A percentile compares a stretch with the other conserved stretches of the same genome.
Conservation (phyloP, 2,888 invertebrate genomes). For the Lepidochrysops patricia region DNA sequence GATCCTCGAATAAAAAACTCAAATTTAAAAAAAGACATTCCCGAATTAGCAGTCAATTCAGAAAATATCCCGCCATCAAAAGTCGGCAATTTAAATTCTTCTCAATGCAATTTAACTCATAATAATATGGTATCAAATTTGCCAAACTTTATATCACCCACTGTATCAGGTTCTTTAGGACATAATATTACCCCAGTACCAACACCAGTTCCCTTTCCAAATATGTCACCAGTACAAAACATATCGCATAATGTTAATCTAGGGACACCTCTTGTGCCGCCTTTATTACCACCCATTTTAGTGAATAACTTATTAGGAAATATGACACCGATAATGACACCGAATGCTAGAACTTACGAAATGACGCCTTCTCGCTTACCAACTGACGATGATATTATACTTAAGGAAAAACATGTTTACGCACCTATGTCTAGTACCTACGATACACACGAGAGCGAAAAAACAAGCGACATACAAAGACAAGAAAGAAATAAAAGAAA, state of each 20-base stretch:
- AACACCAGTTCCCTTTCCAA: neutral
- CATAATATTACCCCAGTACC: neutral
- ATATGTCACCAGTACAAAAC: neutral
- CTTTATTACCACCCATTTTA: neutral
- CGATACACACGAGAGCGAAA: constrained; percentile 37
- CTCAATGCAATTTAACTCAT: neutral
- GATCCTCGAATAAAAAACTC: constrained; percentile 49
- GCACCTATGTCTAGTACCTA: constrained; percentile 38
- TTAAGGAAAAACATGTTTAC: constrained; percentile 48
- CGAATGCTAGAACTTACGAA: constrained; percentile 25
- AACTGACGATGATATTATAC: constrained; percentile 40
- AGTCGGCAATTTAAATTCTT: constrained; percentile 13
- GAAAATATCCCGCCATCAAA: constrained; percentile 31
- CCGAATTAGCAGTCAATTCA: constrained; percentile 29
- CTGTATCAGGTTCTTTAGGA: neutral
- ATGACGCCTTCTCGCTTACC: constrained; percentile 38
- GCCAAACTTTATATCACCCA: neutral
- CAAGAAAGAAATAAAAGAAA: constrained; percentile 16
- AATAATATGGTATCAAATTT: neutral
- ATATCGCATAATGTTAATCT: neutral
- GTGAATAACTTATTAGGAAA: constrained; percentile 13
- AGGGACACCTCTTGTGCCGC: neutral
- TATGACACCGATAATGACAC: constrained; percentile 22
- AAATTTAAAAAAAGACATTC: constrained; percentile 29
- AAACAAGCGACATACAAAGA: constrained; percentile 16